phyloP scores from a whole-genome alignment of 1,140 invertebrate genomes.

The Stegodyphus dumicola region DNA sequence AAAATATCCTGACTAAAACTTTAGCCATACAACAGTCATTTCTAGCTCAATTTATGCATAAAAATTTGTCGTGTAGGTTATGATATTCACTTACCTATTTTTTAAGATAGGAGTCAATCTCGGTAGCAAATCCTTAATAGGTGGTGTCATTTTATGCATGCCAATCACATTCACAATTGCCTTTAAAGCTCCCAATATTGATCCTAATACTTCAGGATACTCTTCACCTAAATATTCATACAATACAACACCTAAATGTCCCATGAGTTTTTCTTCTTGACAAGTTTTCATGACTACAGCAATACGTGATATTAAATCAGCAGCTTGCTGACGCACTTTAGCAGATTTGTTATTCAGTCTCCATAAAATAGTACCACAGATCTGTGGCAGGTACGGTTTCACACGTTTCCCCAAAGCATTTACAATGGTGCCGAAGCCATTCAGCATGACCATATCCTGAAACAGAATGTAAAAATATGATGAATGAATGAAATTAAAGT shows the following conservation, averaged over 20 bases:
- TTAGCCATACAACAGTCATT: too few relatives aligned
- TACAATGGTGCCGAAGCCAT: constrained; percentile 99
- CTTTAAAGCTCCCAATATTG: constrained; percentile 97
- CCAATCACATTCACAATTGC: constrained; percentile 99
- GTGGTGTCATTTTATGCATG: constrained; percentile 99
- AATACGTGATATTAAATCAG: constrained; percentile 97
- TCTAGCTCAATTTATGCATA: too few relatives aligned
- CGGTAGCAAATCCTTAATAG: constrained; percentile 98
- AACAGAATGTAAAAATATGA: constrained; percentile 61
- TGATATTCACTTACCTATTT: constrained; percentile 67
- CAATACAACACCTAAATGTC: constrained; percentile 98
- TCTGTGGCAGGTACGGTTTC: constrained; percentile 98
- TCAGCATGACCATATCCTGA: constrained; percentile 98
- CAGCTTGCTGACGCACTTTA: constrained; percentile 99
- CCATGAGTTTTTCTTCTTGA: constrained; percentile 99
- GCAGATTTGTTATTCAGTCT: constrained; percentile 99
- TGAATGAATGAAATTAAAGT: not conserved
- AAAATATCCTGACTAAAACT: too few relatives aligned
- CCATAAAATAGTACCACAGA: constrained; percentile 99
- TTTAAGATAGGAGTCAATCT: constrained; percentile 98
- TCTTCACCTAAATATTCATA: constrained; percentile 99
- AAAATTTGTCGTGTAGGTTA: too few relatives aligned
- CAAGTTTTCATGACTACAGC: constrained; percentile 99
- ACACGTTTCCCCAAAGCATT: constrained; percentile 97
- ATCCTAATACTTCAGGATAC: constrained; percentile 98